Conservation (phyloP, 1,140 invertebrate species). For the Ostrea denselamellosa region DNA sequence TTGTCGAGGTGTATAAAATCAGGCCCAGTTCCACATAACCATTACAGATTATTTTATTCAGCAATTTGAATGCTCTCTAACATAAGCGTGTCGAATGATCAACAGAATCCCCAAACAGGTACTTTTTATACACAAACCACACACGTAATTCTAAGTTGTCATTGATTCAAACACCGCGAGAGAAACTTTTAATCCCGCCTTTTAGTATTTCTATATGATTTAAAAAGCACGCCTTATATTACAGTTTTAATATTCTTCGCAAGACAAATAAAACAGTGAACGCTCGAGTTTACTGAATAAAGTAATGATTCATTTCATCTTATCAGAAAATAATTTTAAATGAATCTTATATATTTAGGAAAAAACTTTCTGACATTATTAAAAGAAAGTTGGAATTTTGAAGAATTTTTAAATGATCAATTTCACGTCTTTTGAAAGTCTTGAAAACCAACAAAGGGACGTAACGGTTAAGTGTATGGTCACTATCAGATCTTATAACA, state of each 20-base stretch:
- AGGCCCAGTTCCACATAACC: not conserved
- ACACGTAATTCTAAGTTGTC: not conserved
- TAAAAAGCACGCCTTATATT: not conserved
- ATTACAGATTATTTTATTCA: not conserved
- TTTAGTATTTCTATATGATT: not conserved
- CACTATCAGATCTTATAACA: too few species aligned
- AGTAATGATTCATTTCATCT: too few species aligned
- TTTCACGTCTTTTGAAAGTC: too few species aligned
- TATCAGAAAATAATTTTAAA: too few species aligned
- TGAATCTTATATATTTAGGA: too few species aligned
- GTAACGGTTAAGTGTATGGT: too few species aligned
- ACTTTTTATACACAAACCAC: not conserved
- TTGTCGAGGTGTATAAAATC: not conserved
- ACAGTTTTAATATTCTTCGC: not conserved
- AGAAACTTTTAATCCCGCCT: conserved; percentile 9
- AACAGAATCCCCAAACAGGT: not conserved
- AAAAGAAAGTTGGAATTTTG: too few species aligned
- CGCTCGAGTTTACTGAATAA: too few species aligned
- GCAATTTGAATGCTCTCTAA: not conserved
- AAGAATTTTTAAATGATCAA: too few species aligned
- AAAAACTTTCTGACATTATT: too few species aligned
- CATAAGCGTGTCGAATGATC: not conserved
- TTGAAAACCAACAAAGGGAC: too few species aligned
- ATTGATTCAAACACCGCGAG: not conserved
- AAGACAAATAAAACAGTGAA: not conserved